Conservation (phyloP, 2,113 vertebrate genomes). For the Furnarius figulus region DNA sequence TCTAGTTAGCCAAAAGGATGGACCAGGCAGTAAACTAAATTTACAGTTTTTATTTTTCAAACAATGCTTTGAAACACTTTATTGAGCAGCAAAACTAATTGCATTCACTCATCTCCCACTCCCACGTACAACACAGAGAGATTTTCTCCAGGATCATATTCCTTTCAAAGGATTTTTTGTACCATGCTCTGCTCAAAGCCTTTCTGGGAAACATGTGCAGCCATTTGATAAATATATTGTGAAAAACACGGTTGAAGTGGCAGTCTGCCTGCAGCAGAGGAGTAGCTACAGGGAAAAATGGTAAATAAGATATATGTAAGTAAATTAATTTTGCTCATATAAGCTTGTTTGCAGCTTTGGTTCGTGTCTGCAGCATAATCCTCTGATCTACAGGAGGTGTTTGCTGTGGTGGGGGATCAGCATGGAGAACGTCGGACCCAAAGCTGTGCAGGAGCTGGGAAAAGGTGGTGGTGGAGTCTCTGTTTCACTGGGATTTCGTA, state of each 20-base stretch:
- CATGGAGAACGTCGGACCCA: background rate
- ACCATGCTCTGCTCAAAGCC: background rate
- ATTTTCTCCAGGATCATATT: background rate
- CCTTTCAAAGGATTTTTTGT: background rate
- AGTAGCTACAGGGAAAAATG: background rate
- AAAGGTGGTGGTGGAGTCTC: background rate
- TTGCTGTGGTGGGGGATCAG: background rate
- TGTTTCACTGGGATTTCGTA: background rate
- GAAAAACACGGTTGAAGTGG: background rate
- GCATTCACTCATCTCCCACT: background rate
- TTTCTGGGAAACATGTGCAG: background rate
- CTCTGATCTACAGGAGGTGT: background rate
- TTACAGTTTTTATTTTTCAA: background rate
- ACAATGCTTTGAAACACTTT: background rate
- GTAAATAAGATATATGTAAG: slow-evolving; percentile 12
- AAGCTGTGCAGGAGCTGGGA: background rate
- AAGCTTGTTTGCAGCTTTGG: slow-evolving; percentile 28
- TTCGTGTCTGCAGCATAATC: background rate
- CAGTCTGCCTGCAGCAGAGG: background rate
- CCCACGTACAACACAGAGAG: background rate
- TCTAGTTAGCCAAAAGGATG: background rate
- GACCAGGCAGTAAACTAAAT: background rate
- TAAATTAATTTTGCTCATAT: slow-evolving; percentile 33
- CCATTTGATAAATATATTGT: background rate
- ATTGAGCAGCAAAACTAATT: background rate